Base-by-base conservation (phyloP, 64 coral and sea anemone genomes). In the Pachyseris speciosa region DNA sequence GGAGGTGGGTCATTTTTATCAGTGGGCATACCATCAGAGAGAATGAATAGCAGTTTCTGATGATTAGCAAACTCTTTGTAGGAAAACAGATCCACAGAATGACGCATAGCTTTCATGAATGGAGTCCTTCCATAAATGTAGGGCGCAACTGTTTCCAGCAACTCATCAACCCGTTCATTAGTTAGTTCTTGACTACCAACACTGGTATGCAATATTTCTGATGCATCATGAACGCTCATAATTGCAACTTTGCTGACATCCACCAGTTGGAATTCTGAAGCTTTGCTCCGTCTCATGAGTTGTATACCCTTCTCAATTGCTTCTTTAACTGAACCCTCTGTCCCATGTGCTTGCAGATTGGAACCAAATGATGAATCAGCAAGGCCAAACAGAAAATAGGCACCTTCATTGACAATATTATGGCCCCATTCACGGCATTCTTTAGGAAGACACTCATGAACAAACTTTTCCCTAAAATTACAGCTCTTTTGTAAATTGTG, bases 1-100 rank as follows among this genome's bases (percentile, higher is more conserved):
- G n/a, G n/a, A n/a, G 0, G 47, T 9, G 2, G 32, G 15, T 64
- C 17, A 1, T 16, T 7, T 74, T 69, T 58, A 72, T 92, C 90
- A 1, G 37, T 22, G 16, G 90, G 80, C 1, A 75, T 2, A 11
- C 90, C 90, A 49, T 92, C 90, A 6, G 90, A 92, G 3, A 92
- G 13, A 15, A 92, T 60, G 22, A 85, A 85, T 33, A 92, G 33
- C 12, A 92, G 9, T 69, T 92, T 92, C 0, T 43, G 44, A 25
- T 92, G 33, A 75, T 34, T 37, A 8, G 47, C 16, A 9, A 72
- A 71, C 31, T 19, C 41, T 27, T n/a, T 15, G 1, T 15, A 1
- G 9, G 53, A 13, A 84, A 92, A 84, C 1, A 84, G 68, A 0
- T 75, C 19, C 20, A 24, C 44, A 12, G 90, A 67, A 22, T 48